phyloP scores from a whole-genome alignment of 2,888 invertebrate species.

The Pyrocoelia pectoralis region DNA sequence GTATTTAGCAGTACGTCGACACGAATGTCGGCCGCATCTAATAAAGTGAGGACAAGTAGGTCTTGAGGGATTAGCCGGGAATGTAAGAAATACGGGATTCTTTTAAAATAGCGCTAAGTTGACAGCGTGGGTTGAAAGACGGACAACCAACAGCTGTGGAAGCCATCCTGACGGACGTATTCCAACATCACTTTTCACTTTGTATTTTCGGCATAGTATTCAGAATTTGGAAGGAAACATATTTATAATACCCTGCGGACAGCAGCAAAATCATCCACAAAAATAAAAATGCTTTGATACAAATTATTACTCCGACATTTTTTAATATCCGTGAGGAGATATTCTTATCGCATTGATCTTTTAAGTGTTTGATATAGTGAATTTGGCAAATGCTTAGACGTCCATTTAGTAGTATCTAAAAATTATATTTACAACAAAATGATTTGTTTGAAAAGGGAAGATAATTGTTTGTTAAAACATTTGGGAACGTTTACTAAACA shows the following conservation, averaged over 20 bases:
- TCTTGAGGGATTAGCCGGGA: slow-evolving; percentile 50
- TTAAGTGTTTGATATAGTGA: slow-evolving; percentile 16
- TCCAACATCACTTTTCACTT: slow-evolving; percentile 37
- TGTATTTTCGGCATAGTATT: slow-evolving; percentile 30
- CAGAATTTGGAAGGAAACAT: slow-evolving; percentile 16
- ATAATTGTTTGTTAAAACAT: slow-evolving; percentile 58
- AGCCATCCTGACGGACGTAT: slow-evolving; percentile 29
- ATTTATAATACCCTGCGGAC: slow-evolving; percentile 23
- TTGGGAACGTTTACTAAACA: slow-evolving; percentile 55
- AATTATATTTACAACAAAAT: slow-evolving; percentile 52
- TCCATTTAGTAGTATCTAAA: slow-evolving; percentile 31
- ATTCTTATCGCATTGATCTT: not conserved
- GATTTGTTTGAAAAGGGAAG: slow-evolving; percentile 53
- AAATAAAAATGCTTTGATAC: slow-evolving; percentile 2
- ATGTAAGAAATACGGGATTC: slow-evolving; percentile 43
- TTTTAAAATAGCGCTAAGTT: slow-evolving; percentile 47
- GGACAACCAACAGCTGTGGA: slow-evolving; percentile 48
- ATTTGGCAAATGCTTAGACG: slow-evolving; percentile 23
- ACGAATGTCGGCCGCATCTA: slow-evolving; percentile 37
- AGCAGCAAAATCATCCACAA: not conserved
- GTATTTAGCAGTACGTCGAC: slow-evolving; percentile 36
- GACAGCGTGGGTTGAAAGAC: slow-evolving; percentile 49
- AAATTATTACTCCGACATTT: not conserved
- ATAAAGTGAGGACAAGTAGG: slow-evolving; percentile 49
- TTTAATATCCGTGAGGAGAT: not conserved